Percentiles rank a stretch among this genome's conserved stretches.
phyloP scores from a whole-genome alignment of 1,140 invertebrate genomes.

The Cyphomyrmex costatus region DNA sequence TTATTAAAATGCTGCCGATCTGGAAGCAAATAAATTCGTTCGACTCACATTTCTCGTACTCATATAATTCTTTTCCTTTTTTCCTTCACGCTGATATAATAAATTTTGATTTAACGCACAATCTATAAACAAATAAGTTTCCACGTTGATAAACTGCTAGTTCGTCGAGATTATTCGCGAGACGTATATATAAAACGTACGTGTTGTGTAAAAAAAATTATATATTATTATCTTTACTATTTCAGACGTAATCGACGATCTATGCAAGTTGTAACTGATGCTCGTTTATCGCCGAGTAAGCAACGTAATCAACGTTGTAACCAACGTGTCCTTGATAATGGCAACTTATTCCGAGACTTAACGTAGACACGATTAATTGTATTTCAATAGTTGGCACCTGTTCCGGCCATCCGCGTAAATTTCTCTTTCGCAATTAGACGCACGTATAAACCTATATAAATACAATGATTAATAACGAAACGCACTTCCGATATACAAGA shows the following conservation, averaged over 20 bases:
- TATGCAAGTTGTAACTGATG: slow-evolving; percentile 26
- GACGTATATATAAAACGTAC: not conserved
- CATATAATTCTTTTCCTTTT: not conserved
- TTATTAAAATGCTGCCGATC: slow-evolving; percentile 28
- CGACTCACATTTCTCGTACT: slow-evolving; percentile 9
- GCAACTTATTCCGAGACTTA: slow-evolving; percentile 4
- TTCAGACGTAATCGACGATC: not conserved
- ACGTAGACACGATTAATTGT: slow-evolving; percentile 3
- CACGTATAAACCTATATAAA: slow-evolving; percentile 18
- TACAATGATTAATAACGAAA: slow-evolving; percentile 23
- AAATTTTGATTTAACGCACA: slow-evolving; percentile 36
- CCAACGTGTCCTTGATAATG: slow-evolving; percentile 34
- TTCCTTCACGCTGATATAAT: not conserved
- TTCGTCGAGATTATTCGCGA: slow-evolving; percentile 23
- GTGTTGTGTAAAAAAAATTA: not conserved
- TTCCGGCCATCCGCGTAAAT: not conserved
- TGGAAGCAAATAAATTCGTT: slow-evolving; percentile 18
- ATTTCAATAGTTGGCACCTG: slow-evolving; percentile 25
- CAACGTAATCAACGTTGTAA: slow-evolving; percentile 11
- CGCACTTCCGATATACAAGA: not conserved
- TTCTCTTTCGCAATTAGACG: not conserved
- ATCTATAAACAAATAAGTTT: slow-evolving; percentile 20
- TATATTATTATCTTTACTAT: slow-evolving; percentile 22
- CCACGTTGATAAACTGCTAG: not conserved
- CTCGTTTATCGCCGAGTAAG: slow-evolving; percentile 19